phyloP scores from a whole-genome alignment of 2,888 invertebrate species.

The Himalopsyche kuldschensis region DNA sequence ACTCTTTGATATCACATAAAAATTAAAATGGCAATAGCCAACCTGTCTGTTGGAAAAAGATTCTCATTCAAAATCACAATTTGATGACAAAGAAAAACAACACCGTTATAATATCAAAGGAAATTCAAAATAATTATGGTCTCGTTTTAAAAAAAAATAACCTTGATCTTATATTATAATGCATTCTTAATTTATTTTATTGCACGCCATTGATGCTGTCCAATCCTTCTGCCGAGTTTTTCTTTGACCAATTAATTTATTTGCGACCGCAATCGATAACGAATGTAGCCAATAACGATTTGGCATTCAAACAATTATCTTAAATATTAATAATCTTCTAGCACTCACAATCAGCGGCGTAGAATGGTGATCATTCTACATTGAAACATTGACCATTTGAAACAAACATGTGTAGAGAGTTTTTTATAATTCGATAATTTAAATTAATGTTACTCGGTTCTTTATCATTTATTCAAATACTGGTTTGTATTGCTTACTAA shows the following conservation, averaged over 20 bases:
- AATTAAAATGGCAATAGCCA: too few species aligned
- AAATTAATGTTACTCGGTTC: constrained; percentile 28
- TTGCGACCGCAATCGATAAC: not conserved
- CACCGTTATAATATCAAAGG: too few species aligned
- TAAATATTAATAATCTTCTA: not conserved
- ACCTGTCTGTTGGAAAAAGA: too few species aligned
- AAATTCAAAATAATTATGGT: too few species aligned
- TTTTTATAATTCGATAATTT: constrained; percentile 32
- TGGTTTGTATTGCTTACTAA: constrained; percentile 32
- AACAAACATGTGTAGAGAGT: constrained; percentile 20
- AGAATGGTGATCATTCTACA: not conserved
- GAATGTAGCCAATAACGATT: constrained; percentile 2
- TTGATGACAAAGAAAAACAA: too few species aligned
- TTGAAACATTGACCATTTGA: constrained; percentile 27
- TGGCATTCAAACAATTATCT: constrained; percentile 11
- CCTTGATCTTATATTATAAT: too few species aligned
- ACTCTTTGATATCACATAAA: too few species aligned
- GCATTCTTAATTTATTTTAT: too few species aligned
- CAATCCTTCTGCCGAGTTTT: not conserved
- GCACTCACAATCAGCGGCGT: not conserved
- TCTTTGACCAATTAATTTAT: not conserved
- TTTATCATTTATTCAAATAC: constrained; percentile 33
- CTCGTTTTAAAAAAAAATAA: too few species aligned
- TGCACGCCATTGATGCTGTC: not conserved
- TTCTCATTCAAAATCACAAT: too few species aligned